Percentiles rank a stretch among this genome's conserved stretches.
Conservation (phyloP, 2,797 vertebrate genomes). For the Margarornis squamiger region DNA sequence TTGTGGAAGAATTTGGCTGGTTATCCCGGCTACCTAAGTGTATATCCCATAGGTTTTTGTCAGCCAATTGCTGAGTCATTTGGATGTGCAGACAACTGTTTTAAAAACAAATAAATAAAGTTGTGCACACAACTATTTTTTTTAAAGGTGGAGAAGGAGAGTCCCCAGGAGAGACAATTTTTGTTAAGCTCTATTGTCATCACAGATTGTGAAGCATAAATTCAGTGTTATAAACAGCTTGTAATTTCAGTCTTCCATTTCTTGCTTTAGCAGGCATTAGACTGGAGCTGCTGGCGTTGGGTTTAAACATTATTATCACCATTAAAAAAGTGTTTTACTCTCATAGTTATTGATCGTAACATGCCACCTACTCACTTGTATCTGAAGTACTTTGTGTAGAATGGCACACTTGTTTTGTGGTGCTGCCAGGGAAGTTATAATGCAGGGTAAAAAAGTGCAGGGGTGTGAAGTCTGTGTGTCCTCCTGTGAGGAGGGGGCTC, state of each 20-base stretch:
- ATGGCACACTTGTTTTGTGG: background rate
- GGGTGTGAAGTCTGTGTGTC: background rate
- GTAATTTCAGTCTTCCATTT: constrained; percentile 68
- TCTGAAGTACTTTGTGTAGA: background rate
- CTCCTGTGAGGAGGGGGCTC: background rate
- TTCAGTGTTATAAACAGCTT: constrained; percentile 69
- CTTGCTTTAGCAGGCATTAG: constrained; percentile 42
- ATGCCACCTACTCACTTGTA: constrained; percentile 36
- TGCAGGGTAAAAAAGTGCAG: background rate
- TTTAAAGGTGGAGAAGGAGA: constrained; percentile 50
- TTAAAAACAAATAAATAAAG: constrained; percentile 56
- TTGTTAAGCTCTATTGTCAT: constrained; percentile 58
- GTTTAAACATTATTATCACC: constrained; percentile 67
- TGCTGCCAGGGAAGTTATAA: background rate
- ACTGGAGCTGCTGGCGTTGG: constrained; percentile 37
- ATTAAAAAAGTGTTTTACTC: constrained; percentile 56
- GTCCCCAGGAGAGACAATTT: constrained; percentile 63
- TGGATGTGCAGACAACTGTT: constrained; percentile 26
- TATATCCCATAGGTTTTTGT: constrained; percentile 36
- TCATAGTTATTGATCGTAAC: constrained; percentile 52
- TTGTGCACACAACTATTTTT: background rate
- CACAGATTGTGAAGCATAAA: constrained; percentile 56
- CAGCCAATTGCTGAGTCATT: constrained; percentile 58
- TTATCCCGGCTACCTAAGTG: background rate
- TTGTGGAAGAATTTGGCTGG: background rate